Conservation (phyloP, 2,797 vertebrate species). For the Chlorospingus semifuscus region DNA sequence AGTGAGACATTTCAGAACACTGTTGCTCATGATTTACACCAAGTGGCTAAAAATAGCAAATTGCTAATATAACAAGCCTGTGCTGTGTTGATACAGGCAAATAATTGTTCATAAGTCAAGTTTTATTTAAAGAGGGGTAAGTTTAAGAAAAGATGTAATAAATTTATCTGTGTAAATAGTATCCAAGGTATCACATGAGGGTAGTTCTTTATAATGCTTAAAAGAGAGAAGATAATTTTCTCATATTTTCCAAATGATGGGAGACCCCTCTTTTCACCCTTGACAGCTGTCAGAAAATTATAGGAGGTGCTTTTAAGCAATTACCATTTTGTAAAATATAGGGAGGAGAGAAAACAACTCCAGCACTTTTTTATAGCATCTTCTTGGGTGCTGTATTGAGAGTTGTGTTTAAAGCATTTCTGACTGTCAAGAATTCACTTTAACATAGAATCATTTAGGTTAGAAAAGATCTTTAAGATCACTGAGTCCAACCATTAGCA, state of each 20-base stretch:
- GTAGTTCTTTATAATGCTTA: not conserved
- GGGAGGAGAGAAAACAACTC: not conserved
- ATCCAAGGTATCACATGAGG: not conserved
- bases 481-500: not conserved
- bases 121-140: not conserved
- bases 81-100: conserved; percentile 23
- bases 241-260: not conserved
- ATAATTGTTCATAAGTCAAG: conserved; percentile 30
- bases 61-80: not conserved
- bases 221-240: not conserved
- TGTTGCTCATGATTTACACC: conserved; percentile 27
- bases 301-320: not conserved
- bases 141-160: not conserved
- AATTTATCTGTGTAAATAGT: conserved; percentile 18
- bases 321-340: conserved; percentile 2
- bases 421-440: conserved; percentile 22
- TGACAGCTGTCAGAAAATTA: conserved; percentile 10
- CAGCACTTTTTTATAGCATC: not conserved
- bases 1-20: conserved; percentile 21
- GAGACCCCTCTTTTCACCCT: not conserved
- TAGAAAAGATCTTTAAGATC: not conserved
- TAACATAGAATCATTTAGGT: not conserved
- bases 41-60: conserved; percentile 23
- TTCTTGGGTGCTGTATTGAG: not conserved
- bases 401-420: conserved; percentile 17